phyloP scores from a whole-genome alignment of 2,797 vertebrate species.

The Margarornis squamiger region DNA sequence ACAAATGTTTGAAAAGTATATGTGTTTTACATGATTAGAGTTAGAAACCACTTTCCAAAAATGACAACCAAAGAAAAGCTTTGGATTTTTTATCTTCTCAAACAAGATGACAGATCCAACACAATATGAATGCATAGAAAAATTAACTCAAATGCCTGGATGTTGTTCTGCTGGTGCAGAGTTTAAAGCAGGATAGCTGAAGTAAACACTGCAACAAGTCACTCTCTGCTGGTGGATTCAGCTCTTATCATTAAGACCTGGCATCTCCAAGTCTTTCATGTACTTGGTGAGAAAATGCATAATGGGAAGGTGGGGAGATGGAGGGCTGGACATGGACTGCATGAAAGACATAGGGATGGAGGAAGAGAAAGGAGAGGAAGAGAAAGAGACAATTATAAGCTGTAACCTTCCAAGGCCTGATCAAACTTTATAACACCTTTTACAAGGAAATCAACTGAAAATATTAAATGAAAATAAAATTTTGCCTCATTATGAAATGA shows the following conservation, averaged over 20 bases:
- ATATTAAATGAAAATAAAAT: neutral
- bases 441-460: neutral
- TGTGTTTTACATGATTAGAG: neutral
- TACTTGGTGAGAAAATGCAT: neutral
- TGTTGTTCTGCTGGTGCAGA: neutral
- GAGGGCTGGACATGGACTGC: rapidly evolving
- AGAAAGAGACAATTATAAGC: neutral
- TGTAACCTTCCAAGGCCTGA: neutral
- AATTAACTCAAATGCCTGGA: neutral
- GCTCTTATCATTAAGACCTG: neutral
- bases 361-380: neutral
- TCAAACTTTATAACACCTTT: neutral
- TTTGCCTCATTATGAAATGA: neutral
- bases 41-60: neutral
- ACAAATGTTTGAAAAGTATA: neutral
- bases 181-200: neutral
- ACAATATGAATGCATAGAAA: neutral
- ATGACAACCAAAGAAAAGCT: neutral
- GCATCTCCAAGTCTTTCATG: neutral
- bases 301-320: rapidly evolving
- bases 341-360: neutral
- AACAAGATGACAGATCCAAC: neutral
- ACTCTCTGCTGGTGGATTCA: neutral
- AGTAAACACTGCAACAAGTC: neutral
- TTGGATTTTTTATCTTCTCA: neutral